Evolutionary conservation across 2,888 invertebrate genomes (phyloP).

Genomic region (Dicycla oo): DNA sequence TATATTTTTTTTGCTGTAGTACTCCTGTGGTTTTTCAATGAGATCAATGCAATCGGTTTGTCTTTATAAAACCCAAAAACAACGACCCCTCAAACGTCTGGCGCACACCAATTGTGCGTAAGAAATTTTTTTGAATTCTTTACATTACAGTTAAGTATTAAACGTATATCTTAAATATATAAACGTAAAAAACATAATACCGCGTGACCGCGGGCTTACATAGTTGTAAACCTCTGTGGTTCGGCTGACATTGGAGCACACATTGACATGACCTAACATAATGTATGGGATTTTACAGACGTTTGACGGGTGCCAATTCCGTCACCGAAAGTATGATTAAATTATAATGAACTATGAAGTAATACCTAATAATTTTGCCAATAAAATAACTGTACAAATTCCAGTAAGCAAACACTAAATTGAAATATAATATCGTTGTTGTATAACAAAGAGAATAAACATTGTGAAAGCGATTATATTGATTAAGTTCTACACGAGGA

Average conservation of each 20-base stretch:
- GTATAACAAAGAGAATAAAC: conserved; percentile 53
- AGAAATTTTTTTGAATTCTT: too few relatives aligned
- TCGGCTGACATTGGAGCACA: too few relatives aligned
- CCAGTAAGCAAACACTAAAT: conserved; percentile 25
- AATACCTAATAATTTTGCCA: conserved; percentile 9
- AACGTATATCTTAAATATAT: too few relatives aligned
- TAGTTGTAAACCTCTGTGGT: too few relatives aligned
- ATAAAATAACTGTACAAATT: conserved; percentile 27
- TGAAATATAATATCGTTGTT: conserved; percentile 42
- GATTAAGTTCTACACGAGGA: conserved; percentile 51
- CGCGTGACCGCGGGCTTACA: too few relatives aligned
- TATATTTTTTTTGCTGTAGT: conserved; percentile 50
- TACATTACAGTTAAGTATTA: too few relatives aligned
- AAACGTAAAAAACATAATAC: too few relatives aligned
- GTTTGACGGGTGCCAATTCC: not conserved
- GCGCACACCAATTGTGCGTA: too few relatives aligned
- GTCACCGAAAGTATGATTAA: conserved; percentile 3
- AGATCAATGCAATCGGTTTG: conserved; percentile 12
- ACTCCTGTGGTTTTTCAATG: conserved; percentile 19
- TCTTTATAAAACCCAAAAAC: conserved; percentile 3
- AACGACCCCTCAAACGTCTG: too few relatives aligned
- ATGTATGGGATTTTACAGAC: too few relatives aligned
- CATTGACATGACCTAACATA: too few relatives aligned
- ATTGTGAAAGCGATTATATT: conserved; percentile 56
- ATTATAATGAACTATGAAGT: too few relatives aligned